Percentiles rank a stretch among this genome's conserved stretches.
phyloP scores from a whole-genome alignment of 2,113 vertebrate species.

The Lampris incognitus region DNA sequence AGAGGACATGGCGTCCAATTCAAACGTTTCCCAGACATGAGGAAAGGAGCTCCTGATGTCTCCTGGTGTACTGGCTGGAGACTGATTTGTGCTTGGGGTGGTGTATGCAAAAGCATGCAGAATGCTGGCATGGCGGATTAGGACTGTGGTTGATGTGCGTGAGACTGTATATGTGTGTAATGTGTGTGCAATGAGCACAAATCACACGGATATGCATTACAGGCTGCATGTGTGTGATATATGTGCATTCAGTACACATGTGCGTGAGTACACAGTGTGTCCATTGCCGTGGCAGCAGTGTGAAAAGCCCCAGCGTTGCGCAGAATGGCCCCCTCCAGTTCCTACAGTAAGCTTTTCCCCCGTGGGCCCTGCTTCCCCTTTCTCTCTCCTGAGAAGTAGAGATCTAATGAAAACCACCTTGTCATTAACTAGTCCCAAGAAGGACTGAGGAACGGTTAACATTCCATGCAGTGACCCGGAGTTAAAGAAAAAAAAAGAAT shows the following conservation, averaged over 20 bases:
- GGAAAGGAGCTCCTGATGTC: constrained; percentile 44
- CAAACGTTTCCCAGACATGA: constrained; percentile 64
- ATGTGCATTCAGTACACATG: constrained; percentile 44
- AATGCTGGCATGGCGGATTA: constrained; percentile 51
- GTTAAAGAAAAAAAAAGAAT: constrained; percentile 36
- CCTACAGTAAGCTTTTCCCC: constrained; percentile 35
- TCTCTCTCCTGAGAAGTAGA: constrained; percentile 55
- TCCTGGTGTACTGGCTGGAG: constrained; percentile 42
- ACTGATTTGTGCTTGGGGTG: constrained; percentile 41
- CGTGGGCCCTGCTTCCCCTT: constrained; percentile 23
- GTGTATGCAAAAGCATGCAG: constrained; percentile 44
- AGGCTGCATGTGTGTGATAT: constrained; percentile 18
- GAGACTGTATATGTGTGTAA: constrained; percentile 8
- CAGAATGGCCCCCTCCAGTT: constrained; percentile 48
- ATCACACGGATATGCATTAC: no score
- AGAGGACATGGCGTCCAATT: constrained; percentile 41
- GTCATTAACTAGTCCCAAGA: constrained; percentile 61
- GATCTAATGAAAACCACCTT: constrained; percentile 76
- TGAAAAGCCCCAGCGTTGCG: constrained; percentile 4
- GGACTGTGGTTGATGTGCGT: constrained; percentile 33
- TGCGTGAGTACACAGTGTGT: constrained; percentile 11
- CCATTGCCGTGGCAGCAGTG: constrained; percentile 14
- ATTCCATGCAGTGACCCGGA: constrained; percentile 62
- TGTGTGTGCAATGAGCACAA: neutral
- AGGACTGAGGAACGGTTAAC: constrained; percentile 59